phyloP scores from a whole-genome alignment of 2,113 vertebrate species.

The Hemiscyllium ocellatum region DNA sequence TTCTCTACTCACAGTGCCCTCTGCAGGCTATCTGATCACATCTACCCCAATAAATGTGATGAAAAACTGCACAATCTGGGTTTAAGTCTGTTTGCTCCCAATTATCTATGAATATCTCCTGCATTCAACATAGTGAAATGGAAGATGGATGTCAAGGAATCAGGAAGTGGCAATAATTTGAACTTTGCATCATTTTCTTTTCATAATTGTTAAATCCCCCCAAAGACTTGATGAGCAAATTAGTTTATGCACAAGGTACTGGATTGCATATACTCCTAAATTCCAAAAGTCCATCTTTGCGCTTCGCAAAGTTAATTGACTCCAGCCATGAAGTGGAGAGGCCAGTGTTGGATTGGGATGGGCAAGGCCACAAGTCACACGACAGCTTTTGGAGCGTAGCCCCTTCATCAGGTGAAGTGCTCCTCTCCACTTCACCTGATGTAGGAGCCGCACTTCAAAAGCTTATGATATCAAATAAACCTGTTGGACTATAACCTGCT shows the following conservation, averaged over 20 bases:
- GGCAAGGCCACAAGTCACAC: no score
- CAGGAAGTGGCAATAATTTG: not conserved
- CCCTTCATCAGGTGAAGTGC: no score
- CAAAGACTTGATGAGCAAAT: not conserved
- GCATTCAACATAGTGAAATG: not conserved
- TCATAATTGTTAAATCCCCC: not conserved
- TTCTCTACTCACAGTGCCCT: slow-evolving; percentile 60
- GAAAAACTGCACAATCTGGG: slow-evolving; percentile 6
- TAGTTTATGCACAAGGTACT: not conserved
- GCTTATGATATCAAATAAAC: no score
- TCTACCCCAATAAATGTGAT: slow-evolving; percentile 62
- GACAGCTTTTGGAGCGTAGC: no score
- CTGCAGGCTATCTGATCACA: slow-evolving; percentile 58
- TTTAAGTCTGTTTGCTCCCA: not conserved
- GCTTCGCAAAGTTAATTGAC: not conserved
- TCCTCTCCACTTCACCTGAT: no score
- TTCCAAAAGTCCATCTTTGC: not conserved
- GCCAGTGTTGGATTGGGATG: no score
- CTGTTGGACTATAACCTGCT: no score
- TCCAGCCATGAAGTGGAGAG: no score
- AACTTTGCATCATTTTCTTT: not conserved
- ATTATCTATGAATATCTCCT: not conserved
- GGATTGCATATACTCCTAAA: not conserved
- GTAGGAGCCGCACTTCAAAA: no score
- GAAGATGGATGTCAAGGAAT: no score